phyloP scores from a whole-genome alignment of 2,113 vertebrate species.

The Dicerorhinus sumatrensis region DNA sequence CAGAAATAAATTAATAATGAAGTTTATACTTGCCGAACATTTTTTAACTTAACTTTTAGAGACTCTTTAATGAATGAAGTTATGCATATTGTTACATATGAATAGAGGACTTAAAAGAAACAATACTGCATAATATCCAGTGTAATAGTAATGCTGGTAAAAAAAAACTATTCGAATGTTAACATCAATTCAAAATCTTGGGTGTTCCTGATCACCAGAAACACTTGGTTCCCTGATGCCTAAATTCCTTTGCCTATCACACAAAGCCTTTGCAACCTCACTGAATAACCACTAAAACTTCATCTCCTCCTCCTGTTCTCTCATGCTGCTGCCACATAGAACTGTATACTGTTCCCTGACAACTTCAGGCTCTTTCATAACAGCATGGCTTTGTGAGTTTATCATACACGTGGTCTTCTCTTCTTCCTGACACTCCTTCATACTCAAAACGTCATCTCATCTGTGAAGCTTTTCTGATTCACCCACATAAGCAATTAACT shows the following conservation, averaged over 20 bases:
- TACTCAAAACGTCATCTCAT: conserved; percentile 26
- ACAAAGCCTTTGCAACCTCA: not conserved
- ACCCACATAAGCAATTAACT: not conserved
- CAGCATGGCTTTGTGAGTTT: not conserved
- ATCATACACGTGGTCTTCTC: not conserved
- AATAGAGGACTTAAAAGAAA: conserved; percentile 31
- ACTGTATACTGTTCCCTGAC: conserved; percentile 10
- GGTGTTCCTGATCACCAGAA: not conserved
- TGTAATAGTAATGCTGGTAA: not conserved
- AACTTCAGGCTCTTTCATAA: not conserved
- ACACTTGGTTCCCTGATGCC: not conserved
- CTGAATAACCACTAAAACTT: not conserved
- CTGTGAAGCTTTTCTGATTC: conserved; percentile 15
- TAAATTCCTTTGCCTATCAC: not conserved
- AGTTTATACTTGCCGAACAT: conserved; percentile 1
- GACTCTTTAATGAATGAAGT: conserved; percentile 17
- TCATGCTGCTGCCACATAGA: not conserved
- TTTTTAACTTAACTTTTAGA: not conserved
- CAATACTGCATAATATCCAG: not conserved
- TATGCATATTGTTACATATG: not conserved
- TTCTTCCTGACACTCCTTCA: not conserved
- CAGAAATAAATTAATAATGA: conserved; percentile 42
- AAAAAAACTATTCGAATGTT: not conserved
- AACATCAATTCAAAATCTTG: conserved; percentile 11
- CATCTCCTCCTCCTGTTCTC: not conserved